Conservation (phyloP, 2,113 vertebrate species). For the Alosa alosa region DNA sequence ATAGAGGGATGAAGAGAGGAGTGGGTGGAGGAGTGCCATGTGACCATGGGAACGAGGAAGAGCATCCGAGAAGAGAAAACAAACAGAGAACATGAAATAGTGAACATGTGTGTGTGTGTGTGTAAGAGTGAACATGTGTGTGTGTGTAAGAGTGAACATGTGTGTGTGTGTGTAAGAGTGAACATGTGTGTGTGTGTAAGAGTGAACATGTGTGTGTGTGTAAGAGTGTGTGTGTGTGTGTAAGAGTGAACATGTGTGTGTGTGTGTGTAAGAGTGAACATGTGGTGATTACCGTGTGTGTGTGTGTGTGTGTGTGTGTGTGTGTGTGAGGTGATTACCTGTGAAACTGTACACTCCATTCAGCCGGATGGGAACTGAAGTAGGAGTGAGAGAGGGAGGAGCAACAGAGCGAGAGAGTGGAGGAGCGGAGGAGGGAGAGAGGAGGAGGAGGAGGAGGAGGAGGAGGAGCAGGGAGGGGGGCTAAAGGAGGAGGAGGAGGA, state of each 20-base stretch:
- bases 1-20: slow-evolving; percentile 46
- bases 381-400: slow-evolving; percentile 51
- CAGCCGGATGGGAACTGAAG: slow-evolving; percentile 65
- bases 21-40: slow-evolving; percentile 50
- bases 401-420: not conserved
- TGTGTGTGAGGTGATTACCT: slow-evolving; percentile 61
- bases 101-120: slow-evolving; percentile 10
- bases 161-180: too few relatives aligned
- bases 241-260: slow-evolving; percentile 27
- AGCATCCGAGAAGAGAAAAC: slow-evolving; percentile 49
- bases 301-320: slow-evolving; percentile 27
- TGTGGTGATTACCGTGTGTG: slow-evolving; percentile 12
- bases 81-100: slow-evolving; percentile 55
- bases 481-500: not conserved
- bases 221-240: slow-evolving; percentile 28
- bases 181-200: not conserved
- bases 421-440: not conserved
- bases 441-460: not conserved
- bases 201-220: not conserved
- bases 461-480: slow-evolving; percentile 20
- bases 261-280: slow-evolving; percentile 11
- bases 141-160: too few relatives aligned
- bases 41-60: slow-evolving; percentile 32
- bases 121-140: too few relatives aligned
- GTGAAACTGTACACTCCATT: slow-evolving; percentile 70